phyloP scores from a whole-genome alignment of 1,140 invertebrate species.

The Mylabris phalerata region DNA sequence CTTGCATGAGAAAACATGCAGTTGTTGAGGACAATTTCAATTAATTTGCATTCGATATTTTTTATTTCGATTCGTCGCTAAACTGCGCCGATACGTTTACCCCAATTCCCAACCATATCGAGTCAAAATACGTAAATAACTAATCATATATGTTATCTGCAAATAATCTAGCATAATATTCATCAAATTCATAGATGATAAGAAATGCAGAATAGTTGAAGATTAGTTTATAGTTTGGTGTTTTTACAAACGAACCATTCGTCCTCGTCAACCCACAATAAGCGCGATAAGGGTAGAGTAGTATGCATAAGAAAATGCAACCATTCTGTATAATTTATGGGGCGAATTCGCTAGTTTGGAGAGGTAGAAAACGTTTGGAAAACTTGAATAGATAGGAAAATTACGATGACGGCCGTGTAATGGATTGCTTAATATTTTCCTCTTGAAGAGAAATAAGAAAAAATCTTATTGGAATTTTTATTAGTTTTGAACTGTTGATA shows the following conservation, averaged over 20 bases:
- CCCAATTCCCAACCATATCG: too few relatives aligned
- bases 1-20: constrained; percentile 23
- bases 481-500: too few relatives aligned
- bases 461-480: background rate
- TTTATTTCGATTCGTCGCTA: constrained; percentile 8
- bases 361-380: background rate
- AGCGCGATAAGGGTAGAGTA: too few relatives aligned
- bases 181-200: too few relatives aligned
- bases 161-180: too few relatives aligned
- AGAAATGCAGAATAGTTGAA: too few relatives aligned
- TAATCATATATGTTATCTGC: too few relatives aligned
- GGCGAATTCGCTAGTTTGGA: background rate
- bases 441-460: background rate
- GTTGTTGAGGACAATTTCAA: constrained; percentile 35
- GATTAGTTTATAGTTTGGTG: too few relatives aligned
- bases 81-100: too few relatives aligned
- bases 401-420: background rate
- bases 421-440: background rate
- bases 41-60: constrained; percentile 37
- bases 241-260: too few relatives aligned
- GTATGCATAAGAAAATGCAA: background rate
- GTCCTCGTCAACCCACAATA: too few relatives aligned
- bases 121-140: too few relatives aligned
- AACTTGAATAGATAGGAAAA: background rate
- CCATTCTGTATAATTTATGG: background rate